Evolutionary conservation across 2,797 vertebrate species (phyloP).

Genomic region (Dryobates pubescens): DNA sequence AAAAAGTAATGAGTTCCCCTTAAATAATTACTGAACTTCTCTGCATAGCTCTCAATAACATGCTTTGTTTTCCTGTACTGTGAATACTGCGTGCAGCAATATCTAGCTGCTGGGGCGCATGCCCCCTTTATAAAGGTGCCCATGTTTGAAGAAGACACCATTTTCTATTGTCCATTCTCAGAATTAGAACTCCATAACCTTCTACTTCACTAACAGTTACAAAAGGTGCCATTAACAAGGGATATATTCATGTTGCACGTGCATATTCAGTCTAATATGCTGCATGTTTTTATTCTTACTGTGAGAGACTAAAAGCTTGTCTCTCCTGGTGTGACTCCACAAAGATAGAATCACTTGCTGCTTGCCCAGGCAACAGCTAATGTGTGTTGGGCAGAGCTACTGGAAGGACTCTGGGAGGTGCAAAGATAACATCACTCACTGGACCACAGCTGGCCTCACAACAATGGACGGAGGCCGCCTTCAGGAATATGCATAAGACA

Average conservation of each 20-base stretch:
- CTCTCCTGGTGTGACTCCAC: too few relatives aligned
- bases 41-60: background rate
- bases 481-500: too few relatives aligned
- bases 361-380: too few relatives aligned
- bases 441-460: too few relatives aligned
- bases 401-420: too few relatives aligned
- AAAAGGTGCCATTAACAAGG: conserved; percentile 11
- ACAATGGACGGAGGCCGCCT: too few relatives aligned
- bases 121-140: background rate
- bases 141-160: background rate
- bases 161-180: background rate
- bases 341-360: too few relatives aligned
- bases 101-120: background rate
- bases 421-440: too few relatives aligned
- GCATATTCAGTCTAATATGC: background rate
- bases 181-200: conserved; percentile 10
- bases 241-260: background rate
- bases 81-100: background rate
- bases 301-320: too few relatives aligned
- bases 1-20: background rate
- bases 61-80: background rate
- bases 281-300: conserved; percentile 2
- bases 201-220: background rate
- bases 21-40: background rate
- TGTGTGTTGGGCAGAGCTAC: too few relatives aligned